These are phyloP conservation scores for Heliocidaris tuberculata DNA, from an alignment of 35 echinoderm and acorn worm species.

Conservation along the genomic window DNA sequence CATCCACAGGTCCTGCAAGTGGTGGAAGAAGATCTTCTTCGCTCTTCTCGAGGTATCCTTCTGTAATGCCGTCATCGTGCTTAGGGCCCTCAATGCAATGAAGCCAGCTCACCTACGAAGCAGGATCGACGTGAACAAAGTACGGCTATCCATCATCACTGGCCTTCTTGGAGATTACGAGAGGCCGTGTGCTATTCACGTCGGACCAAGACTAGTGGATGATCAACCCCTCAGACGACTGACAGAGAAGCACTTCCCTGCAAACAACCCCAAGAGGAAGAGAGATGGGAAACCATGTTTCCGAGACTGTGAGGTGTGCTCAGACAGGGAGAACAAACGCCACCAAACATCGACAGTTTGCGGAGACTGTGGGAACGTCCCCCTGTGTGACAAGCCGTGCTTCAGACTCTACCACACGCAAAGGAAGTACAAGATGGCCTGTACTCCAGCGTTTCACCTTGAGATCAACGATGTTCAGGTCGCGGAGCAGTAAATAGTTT, in stretches of 20 bases:
- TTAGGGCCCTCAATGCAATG: not conserved
- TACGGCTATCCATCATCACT: not conserved
- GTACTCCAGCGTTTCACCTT: not conserved
- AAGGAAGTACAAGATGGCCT: not conserved
- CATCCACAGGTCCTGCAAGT: conserved; percentile 47
- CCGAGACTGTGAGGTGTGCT: not conserved
- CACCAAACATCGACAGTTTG: not conserved
- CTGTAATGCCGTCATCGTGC: not conserved
- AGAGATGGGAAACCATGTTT: not conserved
- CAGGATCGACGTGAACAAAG: not conserved
- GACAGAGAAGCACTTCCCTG: not conserved
- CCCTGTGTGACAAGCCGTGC: no score
- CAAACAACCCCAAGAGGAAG: not conserved
- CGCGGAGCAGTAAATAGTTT: not conserved
- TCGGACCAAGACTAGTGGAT: not conserved
- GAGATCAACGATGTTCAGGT: not conserved
- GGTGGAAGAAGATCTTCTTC: conserved; percentile 66
- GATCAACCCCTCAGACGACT: not conserved
- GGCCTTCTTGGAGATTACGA: not conserved
- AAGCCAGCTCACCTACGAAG: not conserved
- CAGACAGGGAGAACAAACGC: not conserved
- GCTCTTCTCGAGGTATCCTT: conserved; percentile 54
- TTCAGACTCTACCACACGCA: no score
- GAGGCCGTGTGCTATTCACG: not conserved
- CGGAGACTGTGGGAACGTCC: not conserved